Conservation (phyloP, 2,888 invertebrate species). For the Drosophila cracens region DNA sequence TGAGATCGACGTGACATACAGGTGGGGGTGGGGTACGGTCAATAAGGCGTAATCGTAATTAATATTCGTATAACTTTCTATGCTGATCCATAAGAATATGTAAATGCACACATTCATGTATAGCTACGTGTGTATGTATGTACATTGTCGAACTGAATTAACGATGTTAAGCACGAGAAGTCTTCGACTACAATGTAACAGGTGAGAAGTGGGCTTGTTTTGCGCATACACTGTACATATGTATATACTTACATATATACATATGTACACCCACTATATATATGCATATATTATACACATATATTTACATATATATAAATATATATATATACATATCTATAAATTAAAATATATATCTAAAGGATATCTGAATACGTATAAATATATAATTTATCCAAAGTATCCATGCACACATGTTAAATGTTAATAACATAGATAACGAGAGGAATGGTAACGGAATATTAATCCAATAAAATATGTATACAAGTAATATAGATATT, state of each 20-base stretch:
- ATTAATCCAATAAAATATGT: constrained; percentile 30
- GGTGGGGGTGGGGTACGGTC: not conserved
- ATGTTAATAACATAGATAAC: constrained; percentile 12
- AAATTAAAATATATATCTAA: constrained; percentile 6
- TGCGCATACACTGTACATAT: constrained; percentile 62
- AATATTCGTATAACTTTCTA: constrained; percentile 3
- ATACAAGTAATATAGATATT: constrained; percentile 40
- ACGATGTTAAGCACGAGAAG: constrained; percentile 38
- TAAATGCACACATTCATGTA: constrained; percentile 6
- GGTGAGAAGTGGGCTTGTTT: constrained; percentile 73
- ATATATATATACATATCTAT: not conserved
- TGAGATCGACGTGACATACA: constrained; percentile 18
- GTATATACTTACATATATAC: constrained; percentile 15
- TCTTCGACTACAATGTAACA: constrained; percentile 63
- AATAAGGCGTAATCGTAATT: constrained; percentile 6
- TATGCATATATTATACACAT: constrained; percentile 12
- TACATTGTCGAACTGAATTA: constrained; percentile 23
- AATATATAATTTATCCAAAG: constrained; percentile 4
- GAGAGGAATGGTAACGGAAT: constrained; percentile 10
- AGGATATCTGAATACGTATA: constrained; percentile 9
- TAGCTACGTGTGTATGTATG: constrained; percentile 2
- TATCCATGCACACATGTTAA: constrained; percentile 7
- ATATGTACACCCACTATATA: constrained; percentile 17
- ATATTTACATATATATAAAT: constrained; percentile 3
- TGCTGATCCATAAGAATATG: constrained; percentile 9